A percentile compares a stretch with the other conserved stretches of the same genome.
Evolutionary conservation across 2,113 vertebrate species (phyloP).

Genomic region (Microcebus murinus): DNA sequence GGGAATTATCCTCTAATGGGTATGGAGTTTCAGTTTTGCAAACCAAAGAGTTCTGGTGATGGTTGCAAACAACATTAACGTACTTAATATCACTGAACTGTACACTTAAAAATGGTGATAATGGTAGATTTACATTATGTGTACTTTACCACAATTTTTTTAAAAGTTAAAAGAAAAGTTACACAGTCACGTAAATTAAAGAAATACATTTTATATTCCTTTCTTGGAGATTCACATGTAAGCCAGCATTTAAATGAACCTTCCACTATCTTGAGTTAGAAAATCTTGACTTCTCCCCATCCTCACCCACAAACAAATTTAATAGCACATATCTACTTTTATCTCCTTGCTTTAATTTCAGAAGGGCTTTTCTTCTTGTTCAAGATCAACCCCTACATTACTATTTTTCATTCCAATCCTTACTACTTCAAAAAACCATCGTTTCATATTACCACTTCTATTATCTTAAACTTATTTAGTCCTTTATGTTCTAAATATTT

Average conservation of each 20-base stretch:
- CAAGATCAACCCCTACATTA: not conserved
- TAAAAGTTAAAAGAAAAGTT: not conserved
- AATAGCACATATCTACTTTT: not conserved
- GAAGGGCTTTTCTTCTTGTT: not conserved
- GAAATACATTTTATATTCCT: not conserved
- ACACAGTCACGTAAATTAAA: not conserved
- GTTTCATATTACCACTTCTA: not conserved
- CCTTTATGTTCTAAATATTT: not conserved
- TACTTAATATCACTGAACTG: not conserved
- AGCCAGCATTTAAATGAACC: not conserved
- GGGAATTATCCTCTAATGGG: not conserved
- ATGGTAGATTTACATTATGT: not conserved
- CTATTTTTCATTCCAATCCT: not conserved
- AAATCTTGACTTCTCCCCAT: not conserved
- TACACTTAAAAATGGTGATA: not conserved
- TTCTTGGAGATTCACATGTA: constrained; percentile 13
- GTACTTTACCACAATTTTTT: not conserved
- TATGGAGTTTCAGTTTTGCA: not conserved
- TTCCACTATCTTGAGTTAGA: not conserved
- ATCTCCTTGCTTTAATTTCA: not conserved
- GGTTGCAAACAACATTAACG: not conserved
- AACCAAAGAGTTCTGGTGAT: not conserved
- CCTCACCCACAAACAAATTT: not conserved
- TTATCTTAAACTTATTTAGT: not conserved
- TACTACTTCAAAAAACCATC: not conserved